Conservation (phyloP, 2,888 invertebrate genomes). For the Nephrotoma appendiculata region DNA sequence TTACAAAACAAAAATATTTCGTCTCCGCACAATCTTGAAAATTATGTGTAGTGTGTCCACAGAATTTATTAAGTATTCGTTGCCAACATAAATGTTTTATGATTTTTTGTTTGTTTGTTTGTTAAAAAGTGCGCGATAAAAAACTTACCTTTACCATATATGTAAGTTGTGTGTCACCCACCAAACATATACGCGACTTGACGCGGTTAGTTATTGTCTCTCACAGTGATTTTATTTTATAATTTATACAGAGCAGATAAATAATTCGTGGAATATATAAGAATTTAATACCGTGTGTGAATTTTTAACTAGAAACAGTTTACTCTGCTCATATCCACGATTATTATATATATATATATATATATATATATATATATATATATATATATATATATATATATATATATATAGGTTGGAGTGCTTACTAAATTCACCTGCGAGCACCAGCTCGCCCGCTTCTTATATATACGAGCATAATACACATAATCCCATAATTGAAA, state of each 20-base stretch:
- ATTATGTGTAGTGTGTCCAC: background rate
- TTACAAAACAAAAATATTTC: background rate
- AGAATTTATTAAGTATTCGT: background rate
- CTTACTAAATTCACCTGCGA: background rate
- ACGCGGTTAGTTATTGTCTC: background rate
- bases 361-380: background rate
- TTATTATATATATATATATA: background rate
- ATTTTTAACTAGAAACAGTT: background rate
- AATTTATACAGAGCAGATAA: background rate
- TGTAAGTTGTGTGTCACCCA: constrained; percentile 3
- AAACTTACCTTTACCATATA: background rate
- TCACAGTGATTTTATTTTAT: background rate
- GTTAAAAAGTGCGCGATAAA: background rate
- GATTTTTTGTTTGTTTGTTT: background rate
- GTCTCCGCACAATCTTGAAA: background rate
- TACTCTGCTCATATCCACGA: background rate
- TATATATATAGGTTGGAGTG: background rate
- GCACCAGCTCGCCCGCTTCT: background rate
- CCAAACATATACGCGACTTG: background rate
- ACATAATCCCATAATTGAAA: background rate
- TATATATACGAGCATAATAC: background rate
- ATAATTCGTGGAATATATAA: background rate
- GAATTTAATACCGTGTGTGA: background rate
- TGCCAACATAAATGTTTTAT: background rate
- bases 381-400: background rate